Conservation (phyloP, 1,140 invertebrate genomes). For the Pentalonia nigronervosa region DNA sequence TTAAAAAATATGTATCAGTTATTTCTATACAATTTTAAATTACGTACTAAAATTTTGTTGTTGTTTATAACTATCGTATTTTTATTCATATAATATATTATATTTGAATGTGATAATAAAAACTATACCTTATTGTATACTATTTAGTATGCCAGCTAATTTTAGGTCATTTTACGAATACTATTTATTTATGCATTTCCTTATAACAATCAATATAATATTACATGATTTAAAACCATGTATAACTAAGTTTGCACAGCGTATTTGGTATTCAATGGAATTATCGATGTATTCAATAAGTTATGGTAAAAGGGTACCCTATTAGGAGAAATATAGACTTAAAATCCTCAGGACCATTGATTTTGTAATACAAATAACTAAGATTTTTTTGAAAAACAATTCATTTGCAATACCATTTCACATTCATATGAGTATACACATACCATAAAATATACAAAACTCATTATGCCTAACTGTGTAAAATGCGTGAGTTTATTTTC, state of each 20-base stretch:
- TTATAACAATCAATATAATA: background rate
- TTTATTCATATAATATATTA: background rate
- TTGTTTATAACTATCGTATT: background rate
- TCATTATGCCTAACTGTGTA: background rate
- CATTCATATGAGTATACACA: background rate
- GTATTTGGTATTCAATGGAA: background rate
- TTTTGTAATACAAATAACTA: background rate
- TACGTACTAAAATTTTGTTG: background rate
- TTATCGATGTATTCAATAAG: background rate
- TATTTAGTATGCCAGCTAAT: background rate
- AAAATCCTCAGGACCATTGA: background rate
- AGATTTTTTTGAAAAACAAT: background rate
- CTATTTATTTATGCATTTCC: background rate
- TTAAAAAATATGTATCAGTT: background rate
- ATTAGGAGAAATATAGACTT: background rate
- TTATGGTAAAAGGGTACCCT: background rate
- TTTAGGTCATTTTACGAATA: background rate
- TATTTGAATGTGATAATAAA: background rate
- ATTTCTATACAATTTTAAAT: background rate
- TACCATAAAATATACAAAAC: background rate
- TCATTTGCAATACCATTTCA: background rate
- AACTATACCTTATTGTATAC: background rate
- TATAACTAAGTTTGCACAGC: background rate
- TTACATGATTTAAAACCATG: background rate
- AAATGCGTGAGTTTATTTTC: background rate